phyloP scores from a whole-genome alignment of 1,140 invertebrate genomes.

The Thaumatotibia leucotreta region DNA sequence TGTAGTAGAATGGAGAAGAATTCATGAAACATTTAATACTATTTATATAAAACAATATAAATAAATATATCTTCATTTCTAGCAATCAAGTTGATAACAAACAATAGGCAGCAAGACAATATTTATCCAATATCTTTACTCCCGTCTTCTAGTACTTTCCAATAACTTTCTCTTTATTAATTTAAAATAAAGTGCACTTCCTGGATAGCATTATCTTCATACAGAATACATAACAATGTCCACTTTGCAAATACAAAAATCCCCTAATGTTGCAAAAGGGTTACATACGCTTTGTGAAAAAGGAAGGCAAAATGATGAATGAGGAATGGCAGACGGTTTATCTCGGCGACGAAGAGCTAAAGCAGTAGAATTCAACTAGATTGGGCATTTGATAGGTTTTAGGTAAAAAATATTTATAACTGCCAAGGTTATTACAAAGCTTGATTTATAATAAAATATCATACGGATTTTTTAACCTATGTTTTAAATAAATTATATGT shows the following conservation, averaged over 20 bases:
- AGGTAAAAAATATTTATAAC: too few relatives aligned
- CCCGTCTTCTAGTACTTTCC: background rate
- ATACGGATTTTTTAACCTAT: too few relatives aligned
- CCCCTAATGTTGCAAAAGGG: conserved; percentile 8
- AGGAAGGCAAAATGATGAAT: conserved; percentile 24
- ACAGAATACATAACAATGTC: background rate
- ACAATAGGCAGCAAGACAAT: too few relatives aligned
- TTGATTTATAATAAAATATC: too few relatives aligned
- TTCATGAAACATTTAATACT: too few relatives aligned
- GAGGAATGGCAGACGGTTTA: conserved; percentile 24
- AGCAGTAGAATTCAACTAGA: background rate
- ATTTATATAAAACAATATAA: too few relatives aligned
- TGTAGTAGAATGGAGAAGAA: too few relatives aligned
- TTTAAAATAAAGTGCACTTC: background rate
- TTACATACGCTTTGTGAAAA: conserved; percentile 4
- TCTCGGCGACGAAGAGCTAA: background rate
- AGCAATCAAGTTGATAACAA: too few relatives aligned
- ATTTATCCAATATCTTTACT: background rate
- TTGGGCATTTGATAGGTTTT: background rate
- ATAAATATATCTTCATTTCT: too few relatives aligned
- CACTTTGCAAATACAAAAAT: conserved; percentile 9
- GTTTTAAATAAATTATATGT: too few relatives aligned
- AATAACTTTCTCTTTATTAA: background rate
- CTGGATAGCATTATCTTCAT: background rate
- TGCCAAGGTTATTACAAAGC: too few relatives aligned